Evolutionary conservation across 2,113 vertebrate species (phyloP).

Genomic region (Podarcis cretensis): DNA sequence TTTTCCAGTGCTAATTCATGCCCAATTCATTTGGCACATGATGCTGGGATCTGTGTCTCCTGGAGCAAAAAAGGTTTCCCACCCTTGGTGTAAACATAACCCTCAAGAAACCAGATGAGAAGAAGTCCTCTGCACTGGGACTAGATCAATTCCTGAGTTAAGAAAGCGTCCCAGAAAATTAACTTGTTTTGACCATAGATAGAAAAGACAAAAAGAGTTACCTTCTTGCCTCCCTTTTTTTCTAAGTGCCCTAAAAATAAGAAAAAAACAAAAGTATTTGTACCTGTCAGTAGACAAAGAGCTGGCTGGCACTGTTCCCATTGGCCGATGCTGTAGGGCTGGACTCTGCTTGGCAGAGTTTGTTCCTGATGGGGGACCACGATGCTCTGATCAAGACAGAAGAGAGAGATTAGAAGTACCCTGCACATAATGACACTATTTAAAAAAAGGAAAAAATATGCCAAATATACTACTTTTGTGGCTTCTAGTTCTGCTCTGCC

Average conservation of each 20-base stretch:
- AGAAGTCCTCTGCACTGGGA: background rate
- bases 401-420: background rate
- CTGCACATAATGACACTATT: accelerated
- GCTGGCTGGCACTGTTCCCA: constrained; percentile 80
- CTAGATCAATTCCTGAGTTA: background rate
- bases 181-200: constrained; percentile 19
- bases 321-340: constrained; percentile 85
- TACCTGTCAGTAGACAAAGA: constrained; percentile 73
- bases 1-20: background rate
- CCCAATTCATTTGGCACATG: no score
- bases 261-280: background rate
- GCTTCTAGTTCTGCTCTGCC: no score
- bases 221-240: background rate
- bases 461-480: background rate
- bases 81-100: background rate
- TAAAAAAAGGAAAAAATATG: background rate
- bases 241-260: constrained; percentile 48
- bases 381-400: constrained; percentile 80
- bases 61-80: no score
- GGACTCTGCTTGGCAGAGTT: constrained; percentile 95
- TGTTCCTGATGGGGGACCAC: constrained; percentile 89
- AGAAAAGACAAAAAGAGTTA: background rate
- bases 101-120: background rate
- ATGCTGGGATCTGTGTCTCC: no score
- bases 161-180: background rate